Percentiles rank a stretch among this genome's conserved stretches.
Conservation (phyloP, 2,888 invertebrate genomes). For the Phengaris arion region DNA sequence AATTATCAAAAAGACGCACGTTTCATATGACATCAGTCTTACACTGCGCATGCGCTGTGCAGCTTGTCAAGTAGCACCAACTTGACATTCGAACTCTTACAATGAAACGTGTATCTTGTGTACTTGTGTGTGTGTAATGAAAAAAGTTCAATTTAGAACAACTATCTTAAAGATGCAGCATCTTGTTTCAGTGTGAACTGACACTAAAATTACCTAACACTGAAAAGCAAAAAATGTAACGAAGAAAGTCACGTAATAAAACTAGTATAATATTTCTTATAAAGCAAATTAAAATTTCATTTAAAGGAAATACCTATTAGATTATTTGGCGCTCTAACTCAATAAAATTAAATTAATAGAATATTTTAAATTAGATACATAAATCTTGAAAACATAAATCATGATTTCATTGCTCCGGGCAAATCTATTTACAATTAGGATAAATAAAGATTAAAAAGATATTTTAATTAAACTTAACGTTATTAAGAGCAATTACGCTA, state of each 20-base stretch:
- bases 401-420: constrained; percentile 12
- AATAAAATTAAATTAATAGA: neutral
- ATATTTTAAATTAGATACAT: constrained; percentile 6
- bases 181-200: too few relatives aligned
- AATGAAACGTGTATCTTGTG: too few relatives aligned
- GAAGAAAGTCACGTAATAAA: neutral
- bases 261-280: too few relatives aligned
- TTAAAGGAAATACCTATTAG: neutral
- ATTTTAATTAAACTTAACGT: constrained; percentile 20
- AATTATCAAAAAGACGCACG: too few relatives aligned
- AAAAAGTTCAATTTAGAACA: too few relatives aligned
- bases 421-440: constrained; percentile 6
- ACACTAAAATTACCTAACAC: too few relatives aligned
- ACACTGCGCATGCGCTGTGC: too few relatives aligned
- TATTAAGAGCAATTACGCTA: constrained; percentile 16
- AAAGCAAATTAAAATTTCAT: neutral
- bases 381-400: constrained; percentile 17
- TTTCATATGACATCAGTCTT: too few relatives aligned
- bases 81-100: too few relatives aligned
- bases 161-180: too few relatives aligned
- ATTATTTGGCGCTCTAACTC: neutral
- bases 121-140: too few relatives aligned
- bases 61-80: too few relatives aligned
- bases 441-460: constrained; percentile 7
- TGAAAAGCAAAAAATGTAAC: neutral